Base-by-base conservation (phyloP, 2,888 invertebrate species). In the Metallyticus violacea region DNA sequence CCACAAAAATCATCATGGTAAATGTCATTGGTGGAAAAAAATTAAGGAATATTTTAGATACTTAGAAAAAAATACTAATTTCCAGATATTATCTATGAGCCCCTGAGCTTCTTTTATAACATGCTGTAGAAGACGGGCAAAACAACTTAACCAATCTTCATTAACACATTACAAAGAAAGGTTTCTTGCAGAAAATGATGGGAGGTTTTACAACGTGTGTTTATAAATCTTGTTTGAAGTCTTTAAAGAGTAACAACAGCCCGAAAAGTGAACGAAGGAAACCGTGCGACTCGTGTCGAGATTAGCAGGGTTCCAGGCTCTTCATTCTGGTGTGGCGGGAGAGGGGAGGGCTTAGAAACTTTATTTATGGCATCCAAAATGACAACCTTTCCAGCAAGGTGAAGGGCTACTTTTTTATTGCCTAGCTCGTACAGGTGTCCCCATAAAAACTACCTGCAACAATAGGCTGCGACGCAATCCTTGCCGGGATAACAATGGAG, bases 361-460 rank as follows among this genome's bases (percentile, higher is more conserved):
- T 87, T 85, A 87, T 87, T 87, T 87, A 87, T 87, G 87, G 86
- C 84, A 84, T 77, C 84, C 77, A 77, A 86, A 87, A 86, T 83
- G 87, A 87, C 87, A 87, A 86, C 85, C 87, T 85, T 40, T 86
- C 85, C 83, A 28, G n/a, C 80, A 29, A 86, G 85, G 29, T 40
- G 62, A 26, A 82, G 27, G 22, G 76, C 28, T 83, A 82, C 76
- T 26, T 81, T 82, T 81, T 82, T 82, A 82, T 25, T 82, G 7
- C 77, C 22, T 77, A 40, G 15, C 76, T 83, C 83, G 76, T 77
- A 83, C 83, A 83, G 83, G 83, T 83, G 83, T 76, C 7, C 28
- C 28, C 77, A 83, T 83, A 83, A 83, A 81, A 77, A 83, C 40
- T 83, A 83, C 83, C 83, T 83, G 76, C 27, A 40, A 40, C 40